These are phyloP conservation scores for Bombus impatiens DNA, from an alignment of 1,140 invertebrate genomes.

Conservation along the genomic window DNA sequence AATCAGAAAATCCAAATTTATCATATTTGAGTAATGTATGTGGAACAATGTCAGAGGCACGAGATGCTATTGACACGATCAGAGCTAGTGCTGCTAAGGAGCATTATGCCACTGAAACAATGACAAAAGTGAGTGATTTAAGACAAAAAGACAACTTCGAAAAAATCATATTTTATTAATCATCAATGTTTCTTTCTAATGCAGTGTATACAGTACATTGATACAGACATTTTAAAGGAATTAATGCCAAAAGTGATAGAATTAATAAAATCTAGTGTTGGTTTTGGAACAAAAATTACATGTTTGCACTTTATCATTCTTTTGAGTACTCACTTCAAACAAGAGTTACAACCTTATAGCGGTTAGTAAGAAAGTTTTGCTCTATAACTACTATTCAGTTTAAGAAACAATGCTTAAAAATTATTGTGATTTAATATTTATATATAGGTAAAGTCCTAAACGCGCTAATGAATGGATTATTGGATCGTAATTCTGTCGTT, in stretches of 20 bases:
- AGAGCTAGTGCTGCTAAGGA: slow-evolving; percentile 90
- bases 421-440: slow-evolving; percentile 22
- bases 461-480: slow-evolving; percentile 89
- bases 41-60: slow-evolving; percentile 85
- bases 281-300: slow-evolving; percentile 92
- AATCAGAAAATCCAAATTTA: slow-evolving; percentile 90
- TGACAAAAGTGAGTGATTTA: slow-evolving; percentile 81
- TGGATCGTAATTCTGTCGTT: slow-evolving; percentile 91
- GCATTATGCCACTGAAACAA: slow-evolving; percentile 94
- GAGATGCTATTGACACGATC: slow-evolving; percentile 90
- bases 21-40: slow-evolving; percentile 90
- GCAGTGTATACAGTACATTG: slow-evolving; percentile 92
- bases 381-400: background rate
- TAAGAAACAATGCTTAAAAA: background rate
- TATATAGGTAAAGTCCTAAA: slow-evolving; percentile 89
- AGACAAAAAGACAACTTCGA: no score
- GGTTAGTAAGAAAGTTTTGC: slow-evolving; percentile 77
- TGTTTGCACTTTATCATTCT: slow-evolving; percentile 92
- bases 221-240: slow-evolving; percentile 88
- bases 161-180: slow-evolving; percentile 18
- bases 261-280: slow-evolving; percentile 90
- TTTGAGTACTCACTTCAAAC: slow-evolving; percentile 83
- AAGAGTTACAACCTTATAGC: slow-evolving; percentile 86
- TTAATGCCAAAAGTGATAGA: slow-evolving; percentile 92
- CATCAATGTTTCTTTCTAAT: slow-evolving; percentile 67